phyloP scores from a whole-genome alignment of 2,888 invertebrate species.

The Alloscopus bannaensis region DNA sequence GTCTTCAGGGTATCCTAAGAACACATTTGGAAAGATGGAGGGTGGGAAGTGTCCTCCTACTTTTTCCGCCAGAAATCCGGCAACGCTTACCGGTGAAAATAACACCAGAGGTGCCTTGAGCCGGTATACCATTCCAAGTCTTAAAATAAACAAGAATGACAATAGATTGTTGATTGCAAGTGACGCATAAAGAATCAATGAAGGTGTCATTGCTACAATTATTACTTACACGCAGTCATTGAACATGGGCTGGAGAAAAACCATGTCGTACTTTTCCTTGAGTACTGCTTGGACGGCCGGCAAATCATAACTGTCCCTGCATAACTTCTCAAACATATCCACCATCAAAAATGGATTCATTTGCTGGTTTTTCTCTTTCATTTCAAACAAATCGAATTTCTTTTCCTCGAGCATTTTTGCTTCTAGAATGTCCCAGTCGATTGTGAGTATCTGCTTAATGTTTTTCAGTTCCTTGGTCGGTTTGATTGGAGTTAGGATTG shows the following conservation, averaged over 20 bases:
- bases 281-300: slow-evolving; percentile 54
- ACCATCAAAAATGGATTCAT: slow-evolving; percentile 41
- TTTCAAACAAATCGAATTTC: slow-evolving; percentile 60
- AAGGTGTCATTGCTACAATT: too few relatives aligned
- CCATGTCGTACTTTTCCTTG: slow-evolving; percentile 72
- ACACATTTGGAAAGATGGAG: slow-evolving; percentile 74
- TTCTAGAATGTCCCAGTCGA: slow-evolving; percentile 36
- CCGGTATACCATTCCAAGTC: slow-evolving; percentile 71
- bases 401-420: neutral
- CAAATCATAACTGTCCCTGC: slow-evolving; percentile 55
- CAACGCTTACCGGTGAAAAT: slow-evolving; percentile 67
- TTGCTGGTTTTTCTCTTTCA: slow-evolving; percentile 30
- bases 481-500: slow-evolving; percentile 77
- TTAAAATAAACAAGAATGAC: too few relatives aligned
- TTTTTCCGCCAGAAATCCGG: slow-evolving; percentile 25
- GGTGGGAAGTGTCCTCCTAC: slow-evolving; percentile 72
- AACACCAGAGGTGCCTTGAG: slow-evolving; percentile 75
- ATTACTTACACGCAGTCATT: too few relatives aligned
- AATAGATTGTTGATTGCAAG: too few relatives aligned
- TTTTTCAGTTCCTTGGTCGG: slow-evolving; percentile 76
- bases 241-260: slow-evolving; percentile 73
- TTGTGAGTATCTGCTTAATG: slow-evolving; percentile 69
- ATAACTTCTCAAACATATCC: slow-evolving; percentile 31
- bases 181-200: too few relatives aligned
- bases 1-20: slow-evolving; percentile 67